Base-by-base conservation (phyloP, 2,113 vertebrate species). In the Pycnonotus jocosus region DNA sequence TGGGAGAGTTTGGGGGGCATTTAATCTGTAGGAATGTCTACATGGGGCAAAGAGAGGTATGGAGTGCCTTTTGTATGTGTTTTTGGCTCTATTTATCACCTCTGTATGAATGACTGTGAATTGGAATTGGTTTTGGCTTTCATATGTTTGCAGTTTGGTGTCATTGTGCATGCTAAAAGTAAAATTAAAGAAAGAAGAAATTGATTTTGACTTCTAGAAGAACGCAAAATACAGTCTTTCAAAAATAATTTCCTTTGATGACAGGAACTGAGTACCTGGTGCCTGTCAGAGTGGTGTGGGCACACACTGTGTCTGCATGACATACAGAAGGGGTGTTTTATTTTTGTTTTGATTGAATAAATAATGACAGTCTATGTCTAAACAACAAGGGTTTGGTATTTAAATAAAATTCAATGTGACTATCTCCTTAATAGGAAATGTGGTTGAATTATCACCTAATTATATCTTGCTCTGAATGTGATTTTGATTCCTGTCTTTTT, bases 61-160 rank as follows among this genome's bases (percentile, higher is more conserved):
- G 20, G 37, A 61, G 50, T 6, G 2, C 19, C 24, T 33, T 44
- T 16, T 1, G 0, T 13, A 30, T 10, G 10, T 38, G 9, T 15
- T 87, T 73, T 60, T 28, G 31, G 35, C 15, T n/a, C 42, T 66
- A 0, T 81, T 90, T 84, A 44, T 51, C 20, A 12, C 25, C 10
- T 21, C 31, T 57, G 2, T 58, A 14, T 47, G 56, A 71, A 45
- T 76, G 53, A 28, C 35, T 88, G 66, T n/a, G 53, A 23, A 35
- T 1, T 57, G n/a, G 42, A 71, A 40, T n/a, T 53, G 15, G 5
- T 56, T 53, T 30, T 37, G 47, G 17, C 69, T 90, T 90, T 82
- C 25, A 10, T 11, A 5, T 33, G 5, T 64, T 90, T 64, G 45
- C 30, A 35, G 21, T 88, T 88, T 66, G 76, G 42, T 65, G 16